Conservation (phyloP, 2,888 invertebrate species). For the Hydroisotoma schaefferi region DNA sequence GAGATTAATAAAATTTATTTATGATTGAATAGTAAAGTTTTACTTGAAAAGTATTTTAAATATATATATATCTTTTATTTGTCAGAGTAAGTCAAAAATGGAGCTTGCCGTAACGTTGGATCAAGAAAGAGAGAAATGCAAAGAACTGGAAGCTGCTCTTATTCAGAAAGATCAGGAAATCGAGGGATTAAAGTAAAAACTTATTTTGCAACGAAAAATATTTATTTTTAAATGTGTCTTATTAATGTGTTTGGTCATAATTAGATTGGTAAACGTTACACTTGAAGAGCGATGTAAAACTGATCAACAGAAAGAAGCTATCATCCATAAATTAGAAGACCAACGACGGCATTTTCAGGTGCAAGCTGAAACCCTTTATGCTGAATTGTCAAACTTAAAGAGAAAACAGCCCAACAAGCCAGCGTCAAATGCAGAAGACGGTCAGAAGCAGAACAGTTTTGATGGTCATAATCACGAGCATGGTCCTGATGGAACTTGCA, state of each 20-base stretch:
- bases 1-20: constrained; percentile 14
- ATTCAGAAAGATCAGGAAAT: constrained; percentile 30
- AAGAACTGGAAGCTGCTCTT: constrained; percentile 26
- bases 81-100: constrained; percentile 46
- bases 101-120: constrained; percentile 43
- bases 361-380: constrained; percentile 30
- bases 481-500: neutral
- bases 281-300: constrained; percentile 28
- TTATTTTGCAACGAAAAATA: no score
- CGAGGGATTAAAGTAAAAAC: constrained; percentile 22
- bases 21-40: neutral
- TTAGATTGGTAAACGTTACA: constrained; percentile 13
- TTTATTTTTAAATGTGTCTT: no score
- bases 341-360: constrained; percentile 32
- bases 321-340: constrained; percentile 34
- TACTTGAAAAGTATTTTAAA: constrained; percentile 3
- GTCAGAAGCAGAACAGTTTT: neutral
- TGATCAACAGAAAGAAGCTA: constrained; percentile 30
- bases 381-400: neutral
- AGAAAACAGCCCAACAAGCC: neutral
- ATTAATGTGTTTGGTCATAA: neutral
- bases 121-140: constrained; percentile 40
- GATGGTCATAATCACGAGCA: constrained; percentile 13
- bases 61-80: neutral
- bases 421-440: neutral